Base-by-base conservation (phyloP, 35 echinoderm and acorn worm genomes). In the Lytechinus variegatus region DNA sequence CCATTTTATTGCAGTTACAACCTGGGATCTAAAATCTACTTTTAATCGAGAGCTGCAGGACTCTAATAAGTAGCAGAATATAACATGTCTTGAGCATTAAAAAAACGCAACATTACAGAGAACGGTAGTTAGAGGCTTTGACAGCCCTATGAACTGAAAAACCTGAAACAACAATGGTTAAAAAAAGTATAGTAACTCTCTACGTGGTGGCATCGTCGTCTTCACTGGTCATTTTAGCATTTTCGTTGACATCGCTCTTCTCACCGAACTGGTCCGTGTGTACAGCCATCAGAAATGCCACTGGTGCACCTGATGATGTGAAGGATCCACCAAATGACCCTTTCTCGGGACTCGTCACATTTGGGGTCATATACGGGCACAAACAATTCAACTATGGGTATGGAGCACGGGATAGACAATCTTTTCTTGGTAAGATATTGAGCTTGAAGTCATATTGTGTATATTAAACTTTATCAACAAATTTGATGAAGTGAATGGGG, bases 321-420 rank as follows among this genome's bases (percentile, higher is more conserved):
- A 3, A 52, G 1, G 56, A 95, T 16, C 55, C 86, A 8, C 21
- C 52, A 2, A 53, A 61, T 1, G 87, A 95, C 19, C 10, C 24
- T 3, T 92, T 54, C 8, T 89, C 96, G 27, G 96, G 96, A n/a
- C 94, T 91, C 79, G 96, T 97, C 87, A 79, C 95, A 19, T 98
- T 98, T 56, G 97, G 97, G 61, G 54, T 98, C 4, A 92, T 98
- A 52, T 96, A 96, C 19, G 97, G 97, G 27, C 53, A 88, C 21
- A 98, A 97, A 61, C 57, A 58, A 56, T 98, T 96, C 54, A 95
- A 98, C 91, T 95, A 95, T 91, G 97, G 96, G 56, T 98, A 95
- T 56, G 95, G 96, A 94, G 28, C n/a, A 3, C 72, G 97, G 14
- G 87, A 95, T 54, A 54, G 86, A 60, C 14, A 71, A 14, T 91